These are phyloP conservation scores for Branchellion lobata DNA, from an alignment of 2,888 invertebrate genomes.

Conservation along the genomic window DNA sequence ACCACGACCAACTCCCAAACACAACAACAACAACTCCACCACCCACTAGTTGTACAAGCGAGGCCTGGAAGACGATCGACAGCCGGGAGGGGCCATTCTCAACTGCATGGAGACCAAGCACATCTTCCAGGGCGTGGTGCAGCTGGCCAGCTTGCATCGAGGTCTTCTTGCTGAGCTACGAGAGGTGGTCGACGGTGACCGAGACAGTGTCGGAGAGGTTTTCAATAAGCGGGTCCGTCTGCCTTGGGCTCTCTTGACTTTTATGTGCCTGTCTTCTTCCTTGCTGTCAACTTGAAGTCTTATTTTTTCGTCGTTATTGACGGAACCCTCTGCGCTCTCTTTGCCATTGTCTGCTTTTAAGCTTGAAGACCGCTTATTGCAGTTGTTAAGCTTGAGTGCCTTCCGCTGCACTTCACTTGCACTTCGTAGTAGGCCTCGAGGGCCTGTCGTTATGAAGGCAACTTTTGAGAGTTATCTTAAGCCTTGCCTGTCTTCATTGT, in stretches of 20 bases:
- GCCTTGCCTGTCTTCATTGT: no score
- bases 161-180: conserved; percentile 69
- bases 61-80: conserved; percentile 82
- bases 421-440: no score
- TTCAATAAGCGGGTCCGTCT: conserved; percentile 77
- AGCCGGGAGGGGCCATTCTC: conserved; percentile 69
- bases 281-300: no score
- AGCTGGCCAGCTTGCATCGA: conserved; percentile 88
- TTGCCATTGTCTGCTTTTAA: not conserved
- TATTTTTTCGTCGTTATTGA: no score
- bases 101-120: conserved; percentile 79
- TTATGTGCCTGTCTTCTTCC: no score
- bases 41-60: conserved; percentile 87
- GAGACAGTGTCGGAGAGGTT: conserved; percentile 81
- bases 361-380: not conserved
- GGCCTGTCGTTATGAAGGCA: no score
- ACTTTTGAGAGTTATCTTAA: no score
- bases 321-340: no score
- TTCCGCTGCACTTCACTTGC: no score
- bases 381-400: no score
- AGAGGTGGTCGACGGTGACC: conserved; percentile 74
- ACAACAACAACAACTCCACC: no score
- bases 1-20: no score
- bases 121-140: conserved; percentile 91
- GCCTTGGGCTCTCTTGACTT: conserved; percentile 8